Conservation (phyloP, 2,113 vertebrate species). For the Phaethornis superciliosus region DNA sequence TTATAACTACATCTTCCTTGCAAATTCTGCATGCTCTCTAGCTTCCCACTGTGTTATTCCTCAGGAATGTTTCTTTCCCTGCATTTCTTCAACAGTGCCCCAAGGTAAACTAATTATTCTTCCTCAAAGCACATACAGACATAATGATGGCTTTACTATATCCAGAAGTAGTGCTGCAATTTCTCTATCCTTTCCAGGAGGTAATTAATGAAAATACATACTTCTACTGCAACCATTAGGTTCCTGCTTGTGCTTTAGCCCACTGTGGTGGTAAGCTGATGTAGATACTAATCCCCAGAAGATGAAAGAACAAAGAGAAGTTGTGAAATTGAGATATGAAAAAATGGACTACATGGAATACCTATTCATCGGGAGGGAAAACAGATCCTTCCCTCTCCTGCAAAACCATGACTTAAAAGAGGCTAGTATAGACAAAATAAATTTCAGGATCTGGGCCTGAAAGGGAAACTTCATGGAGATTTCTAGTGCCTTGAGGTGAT, state of each 20-base stretch:
- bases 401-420: background rate
- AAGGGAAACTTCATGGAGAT: background rate
- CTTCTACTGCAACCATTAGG: background rate
- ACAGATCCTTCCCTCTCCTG: background rate
- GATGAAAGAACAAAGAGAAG: background rate
- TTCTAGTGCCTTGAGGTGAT: background rate
- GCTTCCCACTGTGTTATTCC: background rate
- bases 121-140: background rate
- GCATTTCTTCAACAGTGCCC: background rate
- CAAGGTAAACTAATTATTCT: background rate
- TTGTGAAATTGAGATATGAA: background rate
- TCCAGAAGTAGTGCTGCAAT: background rate
- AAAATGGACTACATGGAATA: background rate
- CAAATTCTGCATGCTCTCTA: background rate
- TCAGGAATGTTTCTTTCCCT: background rate
- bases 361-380: background rate
- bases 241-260: background rate
- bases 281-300: background rate
- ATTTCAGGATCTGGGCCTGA: background rate
- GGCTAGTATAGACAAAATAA: background rate
- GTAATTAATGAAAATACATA: background rate
- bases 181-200: background rate
- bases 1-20: background rate
- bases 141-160: background rate
- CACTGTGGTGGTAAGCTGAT: background rate